phyloP scores from a whole-genome alignment of 2,113 vertebrate genomes.

The Ptychochromis oligacanthus region DNA sequence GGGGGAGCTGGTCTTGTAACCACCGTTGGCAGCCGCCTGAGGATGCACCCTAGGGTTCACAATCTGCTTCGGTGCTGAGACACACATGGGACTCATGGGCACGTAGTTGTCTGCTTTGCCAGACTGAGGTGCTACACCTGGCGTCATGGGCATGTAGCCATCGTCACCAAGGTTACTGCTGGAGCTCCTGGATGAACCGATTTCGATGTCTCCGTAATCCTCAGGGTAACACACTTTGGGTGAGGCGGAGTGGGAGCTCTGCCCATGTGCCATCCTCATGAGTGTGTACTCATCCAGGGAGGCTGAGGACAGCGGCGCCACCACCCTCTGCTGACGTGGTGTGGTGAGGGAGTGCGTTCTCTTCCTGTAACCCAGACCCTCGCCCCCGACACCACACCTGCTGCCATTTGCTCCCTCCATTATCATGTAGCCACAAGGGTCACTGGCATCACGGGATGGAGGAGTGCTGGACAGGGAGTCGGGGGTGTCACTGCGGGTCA shows the following conservation, averaged over 20 bases:
- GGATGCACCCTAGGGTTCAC: constrained; percentile 84
- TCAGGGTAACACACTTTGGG: constrained; percentile 89
- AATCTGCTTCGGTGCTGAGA: constrained; percentile 91
- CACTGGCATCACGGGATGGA: constrained; percentile 81
- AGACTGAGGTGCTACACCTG: constrained; percentile 74
- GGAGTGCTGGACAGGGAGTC: constrained; percentile 90
- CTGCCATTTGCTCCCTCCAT: constrained; percentile 84
- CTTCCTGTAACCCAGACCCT: constrained; percentile 83
- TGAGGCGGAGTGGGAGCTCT: constrained; percentile 82
- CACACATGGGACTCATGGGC: constrained; percentile 92
- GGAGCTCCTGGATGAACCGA: constrained; percentile 86
- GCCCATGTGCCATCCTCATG: constrained; percentile 86
- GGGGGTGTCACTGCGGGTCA: constrained; percentile 89
- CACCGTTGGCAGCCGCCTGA: constrained; percentile 48
- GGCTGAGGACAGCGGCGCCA: constrained; percentile 86
- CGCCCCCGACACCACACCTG: constrained; percentile 32
- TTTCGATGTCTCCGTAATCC: constrained; percentile 92
- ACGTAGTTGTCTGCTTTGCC: constrained; percentile 83
- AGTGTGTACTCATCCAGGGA: constrained; percentile 93
- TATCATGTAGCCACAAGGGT: constrained; percentile 88
- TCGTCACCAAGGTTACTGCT: constrained; percentile 83
- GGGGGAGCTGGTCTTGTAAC: constrained; percentile 83
- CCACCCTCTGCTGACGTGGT: constrained; percentile 82
- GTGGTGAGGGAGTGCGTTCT: constrained; percentile 92
- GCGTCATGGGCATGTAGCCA: constrained; percentile 96